These are phyloP conservation scores for Nymphalis c-album DNA, from an alignment of 2,888 invertebrate genomes.

Conservation along the genomic window DNA sequence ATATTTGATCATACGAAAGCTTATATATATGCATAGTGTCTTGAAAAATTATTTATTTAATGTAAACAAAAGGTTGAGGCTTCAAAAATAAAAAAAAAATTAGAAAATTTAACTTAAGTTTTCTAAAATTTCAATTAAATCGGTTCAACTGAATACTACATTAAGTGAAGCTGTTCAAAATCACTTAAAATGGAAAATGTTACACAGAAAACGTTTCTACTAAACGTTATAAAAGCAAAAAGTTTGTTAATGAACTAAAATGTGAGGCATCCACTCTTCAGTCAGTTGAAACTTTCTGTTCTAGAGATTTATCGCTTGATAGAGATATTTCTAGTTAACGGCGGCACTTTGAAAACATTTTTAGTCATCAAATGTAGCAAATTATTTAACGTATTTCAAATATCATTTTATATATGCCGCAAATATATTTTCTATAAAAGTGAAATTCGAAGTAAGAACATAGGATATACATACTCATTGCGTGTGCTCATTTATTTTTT, in stretches of 20 bases:
- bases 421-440: neutral
- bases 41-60: no score
- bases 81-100: no score
- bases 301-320: slow-evolving; percentile 9
- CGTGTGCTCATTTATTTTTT: no score
- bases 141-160: no score
- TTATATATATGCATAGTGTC: no score
- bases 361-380: neutral
- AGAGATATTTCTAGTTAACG: slow-evolving; percentile 7
- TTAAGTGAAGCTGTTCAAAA: neutral
- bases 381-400: neutral
- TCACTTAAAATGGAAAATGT: neutral
- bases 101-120: no score
- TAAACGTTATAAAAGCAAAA: slow-evolving; percentile 15
- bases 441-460: neutral
- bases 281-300: slow-evolving; percentile 8
- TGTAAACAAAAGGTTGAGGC: no score
- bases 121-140: no score
- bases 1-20: no score
- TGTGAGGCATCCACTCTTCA: slow-evolving; percentile 8
- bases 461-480: no score
- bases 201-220: slow-evolving; percentile 6
- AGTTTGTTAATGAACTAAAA: slow-evolving; percentile 12
- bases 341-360: slow-evolving; percentile 2
- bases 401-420: neutral